Percentiles rank a stretch among this genome's conserved stretches.
phyloP scores from a whole-genome alignment of 2,113 vertebrate species.

The Chaetura pelagica region DNA sequence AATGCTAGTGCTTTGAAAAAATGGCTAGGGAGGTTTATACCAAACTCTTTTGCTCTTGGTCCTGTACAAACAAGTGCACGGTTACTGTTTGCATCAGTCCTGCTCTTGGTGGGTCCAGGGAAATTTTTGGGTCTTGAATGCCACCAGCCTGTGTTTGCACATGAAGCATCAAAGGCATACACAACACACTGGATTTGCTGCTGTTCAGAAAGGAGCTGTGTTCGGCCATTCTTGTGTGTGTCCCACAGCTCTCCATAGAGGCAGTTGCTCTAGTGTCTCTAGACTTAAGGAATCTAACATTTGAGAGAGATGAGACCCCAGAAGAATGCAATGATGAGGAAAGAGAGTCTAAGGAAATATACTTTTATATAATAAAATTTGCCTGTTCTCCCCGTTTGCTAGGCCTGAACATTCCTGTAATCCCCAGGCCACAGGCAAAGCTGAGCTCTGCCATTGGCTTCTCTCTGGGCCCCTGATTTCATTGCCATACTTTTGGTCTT shows the following conservation, averaged over 20 bases:
- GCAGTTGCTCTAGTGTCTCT: neutral
- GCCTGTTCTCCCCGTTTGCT: neutral
- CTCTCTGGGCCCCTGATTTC: neutral
- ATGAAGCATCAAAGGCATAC: neutral
- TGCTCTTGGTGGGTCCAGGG: neutral
- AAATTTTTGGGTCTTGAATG: neutral
- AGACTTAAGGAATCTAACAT: neutral
- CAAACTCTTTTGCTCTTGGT: neutral
- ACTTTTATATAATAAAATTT: neutral
- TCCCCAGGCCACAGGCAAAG: neutral
- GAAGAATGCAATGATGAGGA: neutral
- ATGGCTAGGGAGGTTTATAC: neutral
- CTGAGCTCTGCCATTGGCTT: neutral
- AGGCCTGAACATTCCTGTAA: neutral
- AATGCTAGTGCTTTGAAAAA: neutral
- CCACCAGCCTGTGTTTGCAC: fast-evolving
- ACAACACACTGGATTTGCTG: neutral
- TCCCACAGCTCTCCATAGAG: neutral
- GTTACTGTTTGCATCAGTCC: neutral
- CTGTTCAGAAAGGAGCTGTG: neutral
- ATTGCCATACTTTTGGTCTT: neutral
- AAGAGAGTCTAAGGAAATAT: neutral
- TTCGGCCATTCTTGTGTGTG: fast-evolving
- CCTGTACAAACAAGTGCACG: neutral
- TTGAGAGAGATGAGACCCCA: neutral